Conservation (phyloP, 2,797 vertebrate genomes). For the Anguilla obscura region DNA sequence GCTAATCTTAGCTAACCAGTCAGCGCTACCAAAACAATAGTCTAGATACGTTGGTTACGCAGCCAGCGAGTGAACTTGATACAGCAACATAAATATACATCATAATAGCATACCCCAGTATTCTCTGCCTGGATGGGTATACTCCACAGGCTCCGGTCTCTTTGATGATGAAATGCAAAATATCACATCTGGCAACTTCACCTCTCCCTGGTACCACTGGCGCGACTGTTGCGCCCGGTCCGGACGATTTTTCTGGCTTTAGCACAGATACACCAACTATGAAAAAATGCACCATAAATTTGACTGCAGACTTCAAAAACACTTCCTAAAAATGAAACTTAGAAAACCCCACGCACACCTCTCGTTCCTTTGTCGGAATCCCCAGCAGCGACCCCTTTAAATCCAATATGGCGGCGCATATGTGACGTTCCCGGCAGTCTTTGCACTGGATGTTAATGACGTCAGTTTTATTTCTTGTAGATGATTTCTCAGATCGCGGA, state of each 20-base stretch:
- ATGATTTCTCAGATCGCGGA: too few species aligned
- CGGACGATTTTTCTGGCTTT: background rate
- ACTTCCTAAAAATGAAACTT: background rate
- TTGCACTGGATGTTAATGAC: conserved; percentile 54
- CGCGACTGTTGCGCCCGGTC: background rate
- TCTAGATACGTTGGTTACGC: background rate
- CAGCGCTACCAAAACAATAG: background rate
- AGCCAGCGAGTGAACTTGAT: conserved; percentile 9
- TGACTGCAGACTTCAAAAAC: background rate
- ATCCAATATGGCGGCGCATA: conserved; percentile 72
- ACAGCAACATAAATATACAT: conserved; percentile 25
- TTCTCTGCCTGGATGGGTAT: conserved; percentile 21
- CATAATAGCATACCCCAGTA: conserved; percentile 40
- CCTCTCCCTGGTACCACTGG: background rate
- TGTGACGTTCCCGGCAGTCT: conserved; percentile 56
- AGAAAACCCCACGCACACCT: background rate
- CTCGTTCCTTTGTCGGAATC: conserved; percentile 29
- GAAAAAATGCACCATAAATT: background rate
- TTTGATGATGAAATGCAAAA: conserved; percentile 1
- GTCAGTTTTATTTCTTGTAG: conserved; percentile 46
- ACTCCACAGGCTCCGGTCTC: conserved; percentile 10
- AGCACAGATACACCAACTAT: background rate
- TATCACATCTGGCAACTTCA: conserved; percentile 34
- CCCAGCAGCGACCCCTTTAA: conserved; percentile 68
- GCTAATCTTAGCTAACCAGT: conserved; percentile 16